A percentile compares a stretch with the other conserved stretches of the same genome.
Conservation (phyloP, 2,113 vertebrate genomes). For the Thinocorus orbignyianus region DNA sequence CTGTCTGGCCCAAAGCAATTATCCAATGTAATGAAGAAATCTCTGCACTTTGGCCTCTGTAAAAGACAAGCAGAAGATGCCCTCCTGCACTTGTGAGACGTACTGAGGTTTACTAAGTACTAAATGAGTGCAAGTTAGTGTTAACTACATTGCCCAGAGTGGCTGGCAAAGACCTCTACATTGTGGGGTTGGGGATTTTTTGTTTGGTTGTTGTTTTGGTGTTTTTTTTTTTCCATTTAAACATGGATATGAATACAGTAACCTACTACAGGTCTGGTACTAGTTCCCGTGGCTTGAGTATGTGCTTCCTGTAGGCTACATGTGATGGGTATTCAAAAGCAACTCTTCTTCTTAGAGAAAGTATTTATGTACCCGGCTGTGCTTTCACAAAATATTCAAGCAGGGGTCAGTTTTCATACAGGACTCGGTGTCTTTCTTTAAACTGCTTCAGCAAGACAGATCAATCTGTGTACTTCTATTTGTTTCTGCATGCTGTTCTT, state of each 20-base stretch:
- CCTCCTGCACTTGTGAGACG: background rate
- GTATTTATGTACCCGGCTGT: background rate
- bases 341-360: background rate
- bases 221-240: background rate
- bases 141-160: background rate
- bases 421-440: background rate
- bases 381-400: background rate
- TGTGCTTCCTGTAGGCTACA: background rate
- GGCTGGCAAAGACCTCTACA: background rate
- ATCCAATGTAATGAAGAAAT: background rate
- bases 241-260: background rate
- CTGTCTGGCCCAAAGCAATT: conserved; percentile 2
- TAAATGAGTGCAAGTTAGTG: background rate
- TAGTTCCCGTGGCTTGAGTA: rapidly evolving
- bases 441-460: background rate
- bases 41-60: background rate
- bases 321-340: background rate
- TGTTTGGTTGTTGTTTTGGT: background rate
- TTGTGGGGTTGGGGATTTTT: background rate
- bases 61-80: background rate
- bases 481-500: background rate
- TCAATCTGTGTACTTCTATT: background rate
- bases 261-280: background rate
- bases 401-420: background rate
- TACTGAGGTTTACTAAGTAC: background rate